A percentile compares a stretch with the other conserved stretches of the same genome.
Evolutionary conservation across 37 sponge, comb jelly and placozoan species (phyloP).

Genomic region (Aplysina aerophoba): DNA sequence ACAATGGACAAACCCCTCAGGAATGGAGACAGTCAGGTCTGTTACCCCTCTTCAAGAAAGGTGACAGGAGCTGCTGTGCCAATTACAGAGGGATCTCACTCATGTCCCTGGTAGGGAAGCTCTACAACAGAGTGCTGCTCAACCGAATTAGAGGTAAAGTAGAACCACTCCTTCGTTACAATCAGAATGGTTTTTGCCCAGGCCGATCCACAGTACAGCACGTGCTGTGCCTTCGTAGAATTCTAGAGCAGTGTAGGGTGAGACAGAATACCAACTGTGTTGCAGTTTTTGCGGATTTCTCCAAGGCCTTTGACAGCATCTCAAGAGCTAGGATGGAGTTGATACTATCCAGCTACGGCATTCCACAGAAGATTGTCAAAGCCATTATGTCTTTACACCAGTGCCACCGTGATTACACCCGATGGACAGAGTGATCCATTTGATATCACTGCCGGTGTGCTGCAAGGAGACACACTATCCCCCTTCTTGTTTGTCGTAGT

Average conservation of each 20-base stretch:
- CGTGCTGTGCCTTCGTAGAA: not conserved
- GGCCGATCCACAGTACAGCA: constrained; percentile 13
- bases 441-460: not conserved
- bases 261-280: not conserved
- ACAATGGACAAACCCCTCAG: not conserved
- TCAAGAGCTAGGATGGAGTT: not conserved
- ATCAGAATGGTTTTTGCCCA: constrained; percentile 14
- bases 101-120: constrained; percentile 6
- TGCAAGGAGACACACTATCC: constrained; percentile 34
- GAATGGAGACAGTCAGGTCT: constrained; percentile 10
- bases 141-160: not conserved
- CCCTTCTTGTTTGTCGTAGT: constrained; percentile 29
- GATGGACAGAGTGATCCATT: constrained; percentile 28
- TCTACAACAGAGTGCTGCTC: constrained; percentile 6
- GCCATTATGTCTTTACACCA: constrained; percentile 6
- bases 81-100: constrained; percentile 27
- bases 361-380: constrained; percentile 18
- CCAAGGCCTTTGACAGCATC: constrained; percentile 1
- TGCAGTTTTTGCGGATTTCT: constrained; percentile 4
- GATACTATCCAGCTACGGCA: constrained; percentile 24
- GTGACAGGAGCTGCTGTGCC: constrained; percentile 9
- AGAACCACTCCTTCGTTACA: constrained; percentile 19
- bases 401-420: constrained; percentile 17
- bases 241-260: constrained; percentile 15
- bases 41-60: not conserved